Base-by-base conservation (phyloP, 2,888 invertebrate species). In the Automeris io region DNA sequence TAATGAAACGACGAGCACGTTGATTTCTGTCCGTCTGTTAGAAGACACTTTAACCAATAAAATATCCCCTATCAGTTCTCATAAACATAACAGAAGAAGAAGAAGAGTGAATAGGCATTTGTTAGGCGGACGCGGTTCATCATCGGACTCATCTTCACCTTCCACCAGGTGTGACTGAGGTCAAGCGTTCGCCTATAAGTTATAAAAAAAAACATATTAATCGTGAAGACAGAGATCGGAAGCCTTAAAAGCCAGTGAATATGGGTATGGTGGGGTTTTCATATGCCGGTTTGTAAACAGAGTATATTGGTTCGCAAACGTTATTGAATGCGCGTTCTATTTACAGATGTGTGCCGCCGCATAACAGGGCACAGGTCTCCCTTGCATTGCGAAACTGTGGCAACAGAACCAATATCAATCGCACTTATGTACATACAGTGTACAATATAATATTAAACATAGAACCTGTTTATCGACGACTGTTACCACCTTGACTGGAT, bases 281-380 rank as follows among this genome's bases (percentile, higher is more conserved):
- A n/a, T 29, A 5, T 29, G 16, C n/a, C 29, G 8, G 16, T 29
- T 29, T 2, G 4, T n/a, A 8, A 29, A 16, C 29, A 29, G 16
- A n/a, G 16, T 5, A 16, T 29, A 16, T 29, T 16, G 29, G 8
- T 29, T 16, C n/a, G 29, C 16, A 29, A 29, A 16, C 29, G 16
- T 16, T n/a, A 9, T n/a, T 29, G 29, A 29, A 29, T 29, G 29
- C 16, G 29, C 16, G 29, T 29, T 29, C 29, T 29, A 29, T 29
- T 29, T 29, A 29, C 16, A 29, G 29, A 29, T 29, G 29, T 29
- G n/a, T 29, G 29, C 29, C 29, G 29, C 29, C 29, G 29, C 29
- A 29, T 29, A 29, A 8, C 29, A 29, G 29, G 29, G 16, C 29
- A 16, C 29, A 9, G 29, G 29, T 29, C 26, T 29, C 29, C 29